Evolutionary conservation across 2,797 vertebrate species (phyloP).

Genomic region (Chiroxiphia lanceolata): DNA sequence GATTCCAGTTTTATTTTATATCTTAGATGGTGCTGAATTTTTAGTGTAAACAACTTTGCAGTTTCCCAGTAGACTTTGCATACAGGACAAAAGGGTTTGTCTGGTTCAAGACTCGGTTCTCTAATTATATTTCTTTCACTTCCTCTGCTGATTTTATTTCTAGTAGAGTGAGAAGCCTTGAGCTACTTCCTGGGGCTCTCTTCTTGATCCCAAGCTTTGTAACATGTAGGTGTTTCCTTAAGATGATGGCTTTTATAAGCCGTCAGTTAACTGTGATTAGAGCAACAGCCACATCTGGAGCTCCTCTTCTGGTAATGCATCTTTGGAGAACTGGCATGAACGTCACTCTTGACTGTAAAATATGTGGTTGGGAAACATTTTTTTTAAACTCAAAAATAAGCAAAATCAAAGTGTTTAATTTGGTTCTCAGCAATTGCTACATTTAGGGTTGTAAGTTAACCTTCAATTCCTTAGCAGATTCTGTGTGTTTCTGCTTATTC

Average conservation of each 20-base stretch:
- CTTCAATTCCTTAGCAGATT: background rate
- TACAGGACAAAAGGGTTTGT: background rate
- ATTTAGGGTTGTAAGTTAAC: background rate
- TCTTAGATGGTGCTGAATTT: background rate
- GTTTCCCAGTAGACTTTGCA: background rate
- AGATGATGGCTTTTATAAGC: background rate
- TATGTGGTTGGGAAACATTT: background rate
- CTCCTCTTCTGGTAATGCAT: background rate
- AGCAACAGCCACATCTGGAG: background rate
- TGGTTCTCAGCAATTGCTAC: background rate
- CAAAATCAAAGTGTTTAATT: background rate
- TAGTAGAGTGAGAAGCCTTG: background rate
- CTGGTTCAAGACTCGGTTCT: background rate
- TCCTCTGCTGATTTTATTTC: constrained; percentile 15
- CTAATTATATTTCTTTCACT: constrained; percentile 31
- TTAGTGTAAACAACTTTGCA: background rate
- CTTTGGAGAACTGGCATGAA: background rate
- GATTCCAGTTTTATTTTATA: background rate
- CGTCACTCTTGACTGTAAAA: background rate
- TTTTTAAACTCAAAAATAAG: background rate
- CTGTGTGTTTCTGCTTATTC: background rate
- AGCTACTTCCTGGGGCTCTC: background rate
- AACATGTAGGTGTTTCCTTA: background rate
- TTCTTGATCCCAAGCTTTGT: background rate
- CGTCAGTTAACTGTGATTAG: background rate